These are phyloP conservation scores for Gastrophryne carolinensis DNA, from an alignment of 2,797 vertebrate species.

Conservation along the genomic window DNA sequence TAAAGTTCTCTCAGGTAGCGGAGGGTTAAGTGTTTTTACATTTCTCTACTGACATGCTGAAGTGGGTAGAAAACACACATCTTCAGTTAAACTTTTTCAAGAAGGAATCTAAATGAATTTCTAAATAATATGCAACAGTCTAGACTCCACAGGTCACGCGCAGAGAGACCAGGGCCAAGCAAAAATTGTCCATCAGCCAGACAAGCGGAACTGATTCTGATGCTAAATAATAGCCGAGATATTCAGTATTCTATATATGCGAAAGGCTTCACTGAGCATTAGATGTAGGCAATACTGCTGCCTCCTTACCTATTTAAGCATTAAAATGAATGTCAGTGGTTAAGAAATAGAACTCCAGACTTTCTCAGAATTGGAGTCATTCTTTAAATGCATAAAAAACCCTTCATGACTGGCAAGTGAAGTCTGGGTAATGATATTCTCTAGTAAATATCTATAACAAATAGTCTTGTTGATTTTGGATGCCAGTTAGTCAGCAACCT, in stretches of 20 bases:
- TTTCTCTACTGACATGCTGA: constrained; percentile 10
- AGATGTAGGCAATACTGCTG: constrained; percentile 66
- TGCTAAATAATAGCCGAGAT: constrained; percentile 96
- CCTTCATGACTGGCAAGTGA: too few relatives aligned
- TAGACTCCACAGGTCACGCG: constrained; percentile 97
- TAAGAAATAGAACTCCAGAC: constrained; percentile 59
- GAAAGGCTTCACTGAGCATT: constrained; percentile 96
- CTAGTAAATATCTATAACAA: too few relatives aligned
- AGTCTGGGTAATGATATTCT: too few relatives aligned
- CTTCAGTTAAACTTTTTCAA: constrained; percentile 60
- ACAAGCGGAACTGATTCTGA: constrained; percentile 99
- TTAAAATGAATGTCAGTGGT: constrained; percentile 71
- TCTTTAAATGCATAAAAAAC: background rate
- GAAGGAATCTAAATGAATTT: constrained; percentile 72
- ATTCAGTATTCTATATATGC: constrained; percentile 97
- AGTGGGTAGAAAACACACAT: constrained; percentile 60
- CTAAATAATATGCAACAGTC: constrained; percentile 94
- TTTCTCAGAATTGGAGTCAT: constrained; percentile 58
- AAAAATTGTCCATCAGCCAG: constrained; percentile 99
- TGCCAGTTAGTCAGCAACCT: too few relatives aligned
- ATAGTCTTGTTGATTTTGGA: too few relatives aligned
- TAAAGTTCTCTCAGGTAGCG: background rate
- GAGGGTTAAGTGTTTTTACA: constrained; percentile 29
- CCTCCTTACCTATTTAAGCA: constrained; percentile 83
- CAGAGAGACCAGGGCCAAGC: constrained; percentile 87